Base-by-base conservation (phyloP, 2,797 vertebrate species). In the Fundulus diaphanus region DNA sequence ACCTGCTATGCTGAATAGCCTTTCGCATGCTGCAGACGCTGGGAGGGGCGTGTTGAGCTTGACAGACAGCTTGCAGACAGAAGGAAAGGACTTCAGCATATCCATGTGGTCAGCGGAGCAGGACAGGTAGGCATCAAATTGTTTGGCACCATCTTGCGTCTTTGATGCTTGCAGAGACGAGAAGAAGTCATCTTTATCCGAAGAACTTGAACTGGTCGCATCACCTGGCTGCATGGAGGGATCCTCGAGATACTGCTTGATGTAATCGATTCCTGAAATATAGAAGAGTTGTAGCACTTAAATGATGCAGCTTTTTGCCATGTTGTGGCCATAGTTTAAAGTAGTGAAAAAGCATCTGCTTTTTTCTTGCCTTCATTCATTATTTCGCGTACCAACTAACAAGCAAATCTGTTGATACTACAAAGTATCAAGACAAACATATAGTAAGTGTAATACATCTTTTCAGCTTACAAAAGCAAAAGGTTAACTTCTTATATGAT, bases 181-280 rank as follows among this genome's bases (percentile, higher is more conserved):
- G n/a, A n/a, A n/a, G n/a, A n/a, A n/a, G n/a, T 40, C 61, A 12
- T n/a, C 35, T 5, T 65, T 33, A 65, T 12, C 61, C 11, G 61
- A 65, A 5, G 33, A 65, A n/a, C 61, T 24, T 1, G 61, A 65
- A 18, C 61, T 40, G 9, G 61, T n/a, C n/a, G n/a, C 27, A 29
- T 40, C 35, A 15, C 12, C 61, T 24, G 61, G 35, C 33, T n/a
- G n/a, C n/a, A 65, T 29, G 61, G 35, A 40, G 22, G 61, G 20
- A 18, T 65, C 35, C n/a, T 65, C 12, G 3, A 65, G 20, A 13
- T 65, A 33, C 35, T 65, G 33, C 12, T 12, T 65, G 35, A 37
- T 40, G 35, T 65, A 65, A 15, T 65, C 61, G 22, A 40, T 40
- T n/a, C 35, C 61, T 65, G 22, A 65, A 65, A 65, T 40, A 65